These are phyloP conservation scores for Anguilla rostrata DNA, from an alignment of 2,113 vertebrate species.

Conservation along the genomic window DNA sequence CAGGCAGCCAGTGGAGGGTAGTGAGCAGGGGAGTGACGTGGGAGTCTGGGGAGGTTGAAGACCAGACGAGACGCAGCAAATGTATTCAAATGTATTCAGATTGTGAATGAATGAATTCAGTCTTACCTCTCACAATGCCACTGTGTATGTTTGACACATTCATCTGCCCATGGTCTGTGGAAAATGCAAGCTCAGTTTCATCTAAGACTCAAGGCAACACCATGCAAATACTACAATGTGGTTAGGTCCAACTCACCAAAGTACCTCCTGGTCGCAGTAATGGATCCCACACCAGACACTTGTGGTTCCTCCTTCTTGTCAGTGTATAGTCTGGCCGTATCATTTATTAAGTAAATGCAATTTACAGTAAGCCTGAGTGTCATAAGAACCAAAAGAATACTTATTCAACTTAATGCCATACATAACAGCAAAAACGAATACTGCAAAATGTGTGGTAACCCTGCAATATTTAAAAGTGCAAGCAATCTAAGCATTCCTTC, in stretches of 20 bases:
- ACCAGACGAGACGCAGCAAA: no score
- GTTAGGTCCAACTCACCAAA: neutral
- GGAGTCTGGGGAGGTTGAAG: no score
- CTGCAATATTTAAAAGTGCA: neutral
- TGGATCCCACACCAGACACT: neutral
- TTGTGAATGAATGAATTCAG: neutral
- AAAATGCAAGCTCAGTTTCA: neutral
- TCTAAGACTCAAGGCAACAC: neutral
- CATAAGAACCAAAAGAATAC: neutral
- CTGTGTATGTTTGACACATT: neutral
- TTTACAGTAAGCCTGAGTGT: neutral
- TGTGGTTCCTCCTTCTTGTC: neutral
- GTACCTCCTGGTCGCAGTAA: neutral
- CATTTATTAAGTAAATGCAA: neutral
- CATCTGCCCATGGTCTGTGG: neutral
- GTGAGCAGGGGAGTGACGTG: no score
- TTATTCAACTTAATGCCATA: neutral
- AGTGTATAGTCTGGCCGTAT: neutral
- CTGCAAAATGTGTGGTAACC: neutral
- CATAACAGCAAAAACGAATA: neutral
- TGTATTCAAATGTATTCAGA: neutral
- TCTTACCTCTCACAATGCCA: conserved; percentile 6
- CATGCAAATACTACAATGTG: neutral
- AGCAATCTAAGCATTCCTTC: no score
- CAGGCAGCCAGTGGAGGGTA: no score